Evolutionary conservation across 2,113 vertebrate species (phyloP).

Genomic region (Zonotrichia leucophrys): DNA sequence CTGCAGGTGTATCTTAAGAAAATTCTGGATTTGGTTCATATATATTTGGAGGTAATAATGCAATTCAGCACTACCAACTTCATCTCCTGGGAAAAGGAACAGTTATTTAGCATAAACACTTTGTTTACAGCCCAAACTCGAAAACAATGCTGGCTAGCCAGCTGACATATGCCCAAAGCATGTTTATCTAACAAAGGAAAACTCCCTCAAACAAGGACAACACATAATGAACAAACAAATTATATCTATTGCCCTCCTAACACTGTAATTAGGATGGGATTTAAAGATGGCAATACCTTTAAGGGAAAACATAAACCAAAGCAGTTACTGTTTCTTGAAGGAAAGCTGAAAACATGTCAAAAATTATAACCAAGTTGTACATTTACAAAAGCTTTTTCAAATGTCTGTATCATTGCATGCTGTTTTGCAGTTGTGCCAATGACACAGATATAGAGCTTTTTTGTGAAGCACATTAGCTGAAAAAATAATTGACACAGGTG

Average conservation of each 20-base stretch:
- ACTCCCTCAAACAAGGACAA: neutral
- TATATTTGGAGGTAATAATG: neutral
- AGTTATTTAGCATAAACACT: neutral
- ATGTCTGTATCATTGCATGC: neutral
- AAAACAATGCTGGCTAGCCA: neutral
- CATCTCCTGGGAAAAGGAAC: neutral
- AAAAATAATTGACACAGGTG: neutral
- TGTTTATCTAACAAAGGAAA: neutral
- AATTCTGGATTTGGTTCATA: neutral
- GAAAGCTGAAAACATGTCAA: neutral
- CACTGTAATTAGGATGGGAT: neutral
- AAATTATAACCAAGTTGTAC: neutral
- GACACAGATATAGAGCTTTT: fast-evolving
- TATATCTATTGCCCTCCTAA: neutral
- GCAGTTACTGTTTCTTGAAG: neutral
- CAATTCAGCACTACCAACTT: neutral
- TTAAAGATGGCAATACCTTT: neutral
- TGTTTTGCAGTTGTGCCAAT: neutral
- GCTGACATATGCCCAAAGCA: neutral
- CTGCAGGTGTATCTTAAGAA: neutral
- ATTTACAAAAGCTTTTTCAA: neutral
- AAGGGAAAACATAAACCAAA: neutral
- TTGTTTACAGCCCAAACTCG: neutral
- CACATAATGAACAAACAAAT: neutral
- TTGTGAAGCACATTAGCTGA: neutral